Base-by-base conservation (phyloP, 1,140 invertebrate species). In the Caenorhabditis briggsae region DNA sequence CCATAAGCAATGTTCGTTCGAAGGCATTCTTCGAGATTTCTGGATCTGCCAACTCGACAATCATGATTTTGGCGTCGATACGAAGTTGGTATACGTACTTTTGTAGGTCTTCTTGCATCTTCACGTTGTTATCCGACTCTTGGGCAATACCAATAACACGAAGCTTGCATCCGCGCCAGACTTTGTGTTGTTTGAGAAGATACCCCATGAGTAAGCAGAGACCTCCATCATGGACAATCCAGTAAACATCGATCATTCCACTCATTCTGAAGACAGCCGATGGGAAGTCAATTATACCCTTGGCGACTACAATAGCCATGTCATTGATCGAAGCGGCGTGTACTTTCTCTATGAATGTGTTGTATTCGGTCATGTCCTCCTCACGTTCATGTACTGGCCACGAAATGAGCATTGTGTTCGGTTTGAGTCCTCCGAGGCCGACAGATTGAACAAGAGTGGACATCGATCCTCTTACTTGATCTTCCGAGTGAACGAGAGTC, bases 11-110 rank as follows among this genome's bases (percentile, higher is more conserved):
- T 2, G 98, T 99, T 89, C 97, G 94, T 93, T 99, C 97, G 93
- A 99, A 99, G 0, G 97, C 98, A 93, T 99, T 99, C 0, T 97
- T 97, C 70, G 97, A 98, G 92, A 99, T 98, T 93, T 99, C 96
- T 91, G 95, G 96, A 92, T 98, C 96, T 93, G 87, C 86, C 41
- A 92, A 58, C 85, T 92, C 91, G 12, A 89, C 90, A 16, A 91
- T 84, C 89, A 91, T 82, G 65, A 92, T 90, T 93, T 99, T 97
- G n/a, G 97, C 98, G 89, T 98, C 96, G 91, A 99, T 98, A 90
- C 98, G 95, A 23, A 99, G 94, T 93, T 99, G 96, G 93, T 99
- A 99, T 56, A 99, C 94, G 94, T 98, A 98, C 92, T 95, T 97
- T 93, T 98, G 96, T 46, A 99, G 94, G 93, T 99, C 97, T 93